phyloP scores from a whole-genome alignment of 2,888 invertebrate species.

The Agrotis puta region DNA sequence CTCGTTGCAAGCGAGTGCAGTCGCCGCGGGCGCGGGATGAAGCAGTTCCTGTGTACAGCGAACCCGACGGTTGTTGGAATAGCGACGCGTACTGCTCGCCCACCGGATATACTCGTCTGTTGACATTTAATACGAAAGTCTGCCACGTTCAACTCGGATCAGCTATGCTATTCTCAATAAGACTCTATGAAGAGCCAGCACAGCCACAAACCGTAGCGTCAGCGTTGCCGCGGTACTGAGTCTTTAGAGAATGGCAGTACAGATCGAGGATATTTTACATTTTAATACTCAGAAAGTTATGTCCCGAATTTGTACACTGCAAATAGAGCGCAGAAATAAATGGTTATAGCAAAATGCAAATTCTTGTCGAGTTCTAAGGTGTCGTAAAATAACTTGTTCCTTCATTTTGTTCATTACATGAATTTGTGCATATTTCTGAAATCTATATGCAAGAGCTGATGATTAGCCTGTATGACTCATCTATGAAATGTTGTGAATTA shows the following conservation, averaged over 20 bases:
- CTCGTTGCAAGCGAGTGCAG: constrained; percentile 93
- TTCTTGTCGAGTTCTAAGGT: neutral
- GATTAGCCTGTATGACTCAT: too few species aligned
- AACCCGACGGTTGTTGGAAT: constrained; percentile 94
- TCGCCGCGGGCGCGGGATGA: constrained; percentile 95
- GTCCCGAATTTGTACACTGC: neutral
- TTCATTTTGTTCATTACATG: neutral
- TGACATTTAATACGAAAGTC: constrained; percentile 17
- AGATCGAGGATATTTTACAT: too few species aligned
- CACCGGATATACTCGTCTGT: constrained; percentile 93
- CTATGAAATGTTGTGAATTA: too few species aligned
- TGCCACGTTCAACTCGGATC: constrained; percentile 4
- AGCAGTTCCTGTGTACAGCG: constrained; percentile 93
- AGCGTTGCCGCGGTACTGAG: too few species aligned
- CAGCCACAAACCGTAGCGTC: too few species aligned
- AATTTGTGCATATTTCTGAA: neutral
- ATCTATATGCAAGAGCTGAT: too few species aligned
- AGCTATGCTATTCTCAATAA: too few species aligned
- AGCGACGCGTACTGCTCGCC: constrained; percentile 93
- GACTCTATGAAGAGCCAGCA: too few species aligned
- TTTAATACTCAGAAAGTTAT: neutral
- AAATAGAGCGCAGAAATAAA: constrained; percentile 1
- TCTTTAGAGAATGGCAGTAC: too few species aligned
- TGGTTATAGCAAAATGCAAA: neutral
- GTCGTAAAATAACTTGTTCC: neutral